Conservation (phyloP, 2,888 invertebrate genomes). For the Meiosimyza decipiens region DNA sequence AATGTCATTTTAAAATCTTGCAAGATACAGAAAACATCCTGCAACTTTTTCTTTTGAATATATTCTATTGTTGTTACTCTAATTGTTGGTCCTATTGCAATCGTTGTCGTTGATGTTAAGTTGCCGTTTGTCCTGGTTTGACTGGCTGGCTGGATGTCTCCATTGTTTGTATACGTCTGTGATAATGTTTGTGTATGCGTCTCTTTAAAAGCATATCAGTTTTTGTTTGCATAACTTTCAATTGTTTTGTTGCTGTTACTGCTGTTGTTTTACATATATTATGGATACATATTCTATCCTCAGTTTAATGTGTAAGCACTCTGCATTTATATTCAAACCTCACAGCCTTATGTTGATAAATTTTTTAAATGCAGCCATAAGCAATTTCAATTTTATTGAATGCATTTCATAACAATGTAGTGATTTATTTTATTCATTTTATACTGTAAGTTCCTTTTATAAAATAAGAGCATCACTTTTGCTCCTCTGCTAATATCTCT, state of each 20-base stretch:
- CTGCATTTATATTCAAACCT: background rate
- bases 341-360: conserved; percentile 24
- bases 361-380: conserved; percentile 37
- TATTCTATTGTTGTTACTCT: conserved; percentile 24
- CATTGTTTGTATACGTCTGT: background rate
- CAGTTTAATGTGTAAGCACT: background rate
- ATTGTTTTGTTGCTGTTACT: conserved; percentile 39
- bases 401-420: no score
- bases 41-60: background rate
- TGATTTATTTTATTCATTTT: no score
- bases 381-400: conserved; percentile 36
- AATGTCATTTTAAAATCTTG: conserved; percentile 30
- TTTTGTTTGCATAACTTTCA: conserved; percentile 9
- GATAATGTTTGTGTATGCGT: no score
- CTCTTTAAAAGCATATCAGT: no score
- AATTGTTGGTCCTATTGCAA: conserved; percentile 33
- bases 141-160: conserved; percentile 40
- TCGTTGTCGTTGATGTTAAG: conserved; percentile 32
- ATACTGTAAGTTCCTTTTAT: no score
- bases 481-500: no score
- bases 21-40: conserved; percentile 12
- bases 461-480: no score
- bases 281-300: background rate
- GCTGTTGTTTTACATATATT: conserved; percentile 31
- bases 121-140: conserved; percentile 20